Evolutionary conservation across 2,888 invertebrate species (phyloP).

Genomic region (Polydrusus cervinus): DNA sequence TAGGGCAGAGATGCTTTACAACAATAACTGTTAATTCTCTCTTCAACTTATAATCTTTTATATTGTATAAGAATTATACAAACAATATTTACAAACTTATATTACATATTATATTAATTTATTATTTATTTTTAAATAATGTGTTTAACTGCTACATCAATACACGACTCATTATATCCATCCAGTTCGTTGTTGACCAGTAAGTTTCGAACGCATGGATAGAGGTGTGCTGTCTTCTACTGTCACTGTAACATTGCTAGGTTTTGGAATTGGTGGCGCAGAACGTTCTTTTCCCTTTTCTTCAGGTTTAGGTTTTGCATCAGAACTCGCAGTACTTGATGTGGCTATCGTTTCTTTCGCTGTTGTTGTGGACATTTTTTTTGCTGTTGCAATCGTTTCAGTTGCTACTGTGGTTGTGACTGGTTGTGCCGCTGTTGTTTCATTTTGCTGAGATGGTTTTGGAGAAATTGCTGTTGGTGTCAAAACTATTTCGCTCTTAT

Average conservation of each 20-base stretch:
- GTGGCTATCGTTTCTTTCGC: neutral
- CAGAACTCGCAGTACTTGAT: neutral
- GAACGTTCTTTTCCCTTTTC: neutral
- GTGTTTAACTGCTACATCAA: no score
- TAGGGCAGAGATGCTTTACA: no score
- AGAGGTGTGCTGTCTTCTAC: slow-evolving; percentile 28
- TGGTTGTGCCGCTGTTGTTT: neutral
- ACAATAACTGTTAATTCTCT: no score
- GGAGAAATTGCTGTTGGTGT: neutral
- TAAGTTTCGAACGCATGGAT: slow-evolving; percentile 58
- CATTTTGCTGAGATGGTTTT: neutral
- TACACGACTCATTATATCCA: slow-evolving; percentile 55
- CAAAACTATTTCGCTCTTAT: neutral
- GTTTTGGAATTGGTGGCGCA: slow-evolving; percentile 19
- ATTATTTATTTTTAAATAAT: no score
- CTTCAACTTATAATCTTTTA: no score
- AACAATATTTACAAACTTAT: no score
- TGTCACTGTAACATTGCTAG: neutral
- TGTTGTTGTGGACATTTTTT: neutral
- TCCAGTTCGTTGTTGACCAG: slow-evolving; percentile 57
- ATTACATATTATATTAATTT: no score
- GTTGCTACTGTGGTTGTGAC: neutral
- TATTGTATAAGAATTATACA: no score
- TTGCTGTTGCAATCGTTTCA: neutral
- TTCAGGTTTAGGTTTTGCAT: neutral